Evolutionary conservation across 2,888 invertebrate species (phyloP).

Genomic region (Ptychoptera albimana): DNA sequence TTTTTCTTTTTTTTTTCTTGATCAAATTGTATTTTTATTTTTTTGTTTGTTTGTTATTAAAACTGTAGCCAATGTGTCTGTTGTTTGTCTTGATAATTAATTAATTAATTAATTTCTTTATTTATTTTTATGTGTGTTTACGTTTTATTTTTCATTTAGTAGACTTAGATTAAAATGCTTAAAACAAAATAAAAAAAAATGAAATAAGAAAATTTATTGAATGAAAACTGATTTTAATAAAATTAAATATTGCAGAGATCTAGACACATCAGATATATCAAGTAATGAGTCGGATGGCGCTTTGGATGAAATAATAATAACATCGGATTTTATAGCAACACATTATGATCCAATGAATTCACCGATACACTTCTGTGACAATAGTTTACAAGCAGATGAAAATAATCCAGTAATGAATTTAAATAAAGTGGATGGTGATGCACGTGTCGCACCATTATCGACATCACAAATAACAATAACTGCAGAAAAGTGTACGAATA

Average conservation of each 20-base stretch:
- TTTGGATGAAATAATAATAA: slow-evolving; percentile 28
- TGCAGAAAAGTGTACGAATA: slow-evolving; percentile 28
- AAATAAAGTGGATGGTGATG: slow-evolving; percentile 1
- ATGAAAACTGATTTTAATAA: too few relatives aligned
- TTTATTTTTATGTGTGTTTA: not conserved
- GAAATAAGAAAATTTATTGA: too few relatives aligned
- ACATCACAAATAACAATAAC: slow-evolving; percentile 14
- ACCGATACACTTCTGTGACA: slow-evolving; percentile 30
- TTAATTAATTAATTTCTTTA: not conserved
- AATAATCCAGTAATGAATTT: slow-evolving; percentile 15
- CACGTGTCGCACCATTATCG: slow-evolving; percentile 7
- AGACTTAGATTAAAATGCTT: too few relatives aligned
- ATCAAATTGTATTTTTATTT: not conserved
- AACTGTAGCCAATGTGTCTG: not conserved
- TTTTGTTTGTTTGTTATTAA: slow-evolving; percentile 2
- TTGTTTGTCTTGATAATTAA: not conserved
- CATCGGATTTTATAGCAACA: slow-evolving; percentile 17
- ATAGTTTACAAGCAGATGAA: slow-evolving; percentile 26
- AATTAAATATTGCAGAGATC: slow-evolving; percentile 20
- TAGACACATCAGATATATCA: slow-evolving; percentile 30
- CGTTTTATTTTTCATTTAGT: not conserved
- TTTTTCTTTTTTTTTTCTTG: not conserved
- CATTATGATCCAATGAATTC: slow-evolving; percentile 25
- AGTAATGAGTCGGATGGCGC: slow-evolving; percentile 31
- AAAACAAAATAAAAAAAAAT: too few relatives aligned